Evolutionary conservation across 2,797 vertebrate species (phyloP), one percentile per base, ranked within the genome.

Genomic region (Telmatherina bonti): DNA sequence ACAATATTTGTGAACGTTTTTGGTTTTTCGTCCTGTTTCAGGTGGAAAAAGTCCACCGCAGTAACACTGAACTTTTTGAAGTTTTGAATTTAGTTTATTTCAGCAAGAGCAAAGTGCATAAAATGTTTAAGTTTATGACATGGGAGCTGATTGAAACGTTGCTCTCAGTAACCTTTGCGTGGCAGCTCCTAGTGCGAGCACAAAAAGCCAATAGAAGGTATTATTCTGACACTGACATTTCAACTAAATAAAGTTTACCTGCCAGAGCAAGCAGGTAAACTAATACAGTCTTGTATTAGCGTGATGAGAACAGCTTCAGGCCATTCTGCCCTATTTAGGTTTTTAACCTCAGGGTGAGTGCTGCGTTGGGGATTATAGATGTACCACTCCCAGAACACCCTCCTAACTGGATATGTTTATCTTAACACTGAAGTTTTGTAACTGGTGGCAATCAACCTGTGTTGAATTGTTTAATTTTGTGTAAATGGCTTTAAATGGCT

Each of bases 401-500:
- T 68, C 16, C 49, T 16, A 31, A 24, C 41, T 62, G 76, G 61
- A 82, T 81, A 67, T 62, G 54, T 74, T 78, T 51, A 63, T 59
- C 70, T 82, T 74, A 69, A 67, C 61, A 56, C 62, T 59, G 63
- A 67, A 77, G 83, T 88, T 79, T 56, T 31, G 57, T 88, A 84
- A 90, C 88, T 76, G 72, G 52, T 87, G 82, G 85, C 82, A 64
- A 81, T 76, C 67, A 70, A 74, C 82, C 85, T 89, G 80, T 82
- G 83, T 79, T 78, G 70, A 85, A 78, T 86, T 81, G 76, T 93
- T 93, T 91, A 65, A 91, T 93, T 93, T 90, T 76, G 74, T 82
- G 87, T 87, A 87, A 90, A 89, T 88, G 70, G 84, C 86, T 90
- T 93, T 85, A 92, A 93, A 93, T 91, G 92, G 85, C 89, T 90